Conservation (phyloP, 2,113 vertebrate genomes). For the Gobius niger region DNA sequence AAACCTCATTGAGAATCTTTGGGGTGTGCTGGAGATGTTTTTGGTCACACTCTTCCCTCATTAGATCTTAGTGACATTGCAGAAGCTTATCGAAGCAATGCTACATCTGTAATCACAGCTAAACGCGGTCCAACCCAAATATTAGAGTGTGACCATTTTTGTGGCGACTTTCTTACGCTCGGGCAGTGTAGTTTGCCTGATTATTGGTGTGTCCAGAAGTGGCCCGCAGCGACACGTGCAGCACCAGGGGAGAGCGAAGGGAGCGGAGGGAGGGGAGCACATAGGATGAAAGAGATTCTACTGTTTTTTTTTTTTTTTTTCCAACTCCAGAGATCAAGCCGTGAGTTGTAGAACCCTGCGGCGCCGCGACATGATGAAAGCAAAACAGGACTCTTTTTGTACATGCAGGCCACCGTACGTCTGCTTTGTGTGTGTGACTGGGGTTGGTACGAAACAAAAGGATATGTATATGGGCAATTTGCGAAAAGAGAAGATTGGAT, state of each 20-base stretch:
- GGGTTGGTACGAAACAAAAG: not conserved
- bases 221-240: constrained; percentile 34
- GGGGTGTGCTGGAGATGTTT: too few relatives aligned
- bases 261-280: constrained; percentile 26
- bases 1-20: too few relatives aligned
- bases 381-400: constrained; percentile 41
- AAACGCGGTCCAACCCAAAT: too few relatives aligned
- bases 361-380: constrained; percentile 70
- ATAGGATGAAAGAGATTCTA: constrained; percentile 57
- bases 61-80: too few relatives aligned
- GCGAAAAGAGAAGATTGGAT: constrained; percentile 5
- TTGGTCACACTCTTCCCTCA: too few relatives aligned
- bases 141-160: too few relatives aligned
- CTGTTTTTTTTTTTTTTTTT: constrained; percentile 24
- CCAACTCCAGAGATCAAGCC: constrained; percentile 70
- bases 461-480: constrained; percentile 9
- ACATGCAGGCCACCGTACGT: constrained; percentile 33
- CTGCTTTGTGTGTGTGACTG: constrained; percentile 8
- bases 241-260: constrained; percentile 45
- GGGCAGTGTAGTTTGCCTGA: not conserved
- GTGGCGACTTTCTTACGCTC: not conserved
- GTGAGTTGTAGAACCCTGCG: constrained; percentile 66
- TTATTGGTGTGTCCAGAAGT: constrained; percentile 3
- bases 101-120: too few relatives aligned
- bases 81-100: too few relatives aligned